Conservation (phyloP, 2,888 invertebrate genomes). For the Meandrusa payeni region DNA sequence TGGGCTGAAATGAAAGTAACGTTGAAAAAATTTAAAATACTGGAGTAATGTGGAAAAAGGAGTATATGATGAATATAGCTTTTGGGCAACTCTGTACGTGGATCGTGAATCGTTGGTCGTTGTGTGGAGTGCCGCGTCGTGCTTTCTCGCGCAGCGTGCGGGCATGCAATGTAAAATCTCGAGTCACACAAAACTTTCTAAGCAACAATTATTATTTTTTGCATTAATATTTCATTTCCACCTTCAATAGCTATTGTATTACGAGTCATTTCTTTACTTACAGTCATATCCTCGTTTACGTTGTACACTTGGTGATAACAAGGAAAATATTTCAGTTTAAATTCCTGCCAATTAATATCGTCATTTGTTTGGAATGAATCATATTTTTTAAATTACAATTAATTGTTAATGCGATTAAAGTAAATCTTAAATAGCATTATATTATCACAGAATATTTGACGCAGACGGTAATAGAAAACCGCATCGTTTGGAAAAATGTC, state of each 20-base stretch:
- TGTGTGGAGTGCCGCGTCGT: conserved; percentile 50
- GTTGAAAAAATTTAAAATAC: too few species aligned
- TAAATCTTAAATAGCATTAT: not conserved
- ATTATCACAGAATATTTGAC: conserved; percentile 1
- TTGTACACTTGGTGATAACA: conserved; percentile 11
- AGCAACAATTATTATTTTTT: conserved; percentile 77
- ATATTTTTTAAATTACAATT: conserved; percentile 1
- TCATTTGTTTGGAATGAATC: not conserved
- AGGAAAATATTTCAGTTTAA: conserved; percentile 7
- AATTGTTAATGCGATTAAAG: conserved; percentile 11
- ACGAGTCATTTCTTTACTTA: conserved; percentile 39
- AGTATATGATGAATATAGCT: too few species aligned
- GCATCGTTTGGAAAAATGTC: conserved; percentile 1
- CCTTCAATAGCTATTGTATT: conserved; percentile 53
- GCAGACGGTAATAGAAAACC: conserved; percentile 1
- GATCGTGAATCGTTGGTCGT: conserved; percentile 22
- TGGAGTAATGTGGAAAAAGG: too few species aligned
- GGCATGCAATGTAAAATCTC: conserved; percentile 76
- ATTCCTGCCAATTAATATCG: conserved; percentile 10
- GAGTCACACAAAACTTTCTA: conserved; percentile 74
- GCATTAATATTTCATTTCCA: conserved; percentile 77
- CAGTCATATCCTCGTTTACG: conserved; percentile 28
- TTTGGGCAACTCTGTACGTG: conserved; percentile 29
- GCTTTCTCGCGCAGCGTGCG: conserved; percentile 78
- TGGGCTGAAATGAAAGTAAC: too few species aligned